A percentile compares a stretch with the other conserved stretches of the same genome.
Conservation (phyloP, 2,113 vertebrate genomes). For the Vireo altiloquus region DNA sequence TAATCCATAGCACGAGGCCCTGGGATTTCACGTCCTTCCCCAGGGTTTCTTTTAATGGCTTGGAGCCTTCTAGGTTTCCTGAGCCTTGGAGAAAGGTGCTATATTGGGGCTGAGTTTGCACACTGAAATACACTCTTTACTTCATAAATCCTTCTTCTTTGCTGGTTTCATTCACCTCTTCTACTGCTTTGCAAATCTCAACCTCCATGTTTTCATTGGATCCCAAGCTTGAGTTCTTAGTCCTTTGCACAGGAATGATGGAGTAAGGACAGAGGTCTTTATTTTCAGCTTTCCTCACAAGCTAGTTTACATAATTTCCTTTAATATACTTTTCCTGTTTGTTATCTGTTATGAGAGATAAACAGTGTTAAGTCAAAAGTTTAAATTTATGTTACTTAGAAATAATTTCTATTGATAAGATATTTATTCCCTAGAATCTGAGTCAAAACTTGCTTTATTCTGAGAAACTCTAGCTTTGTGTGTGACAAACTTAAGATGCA, state of each 20-base stretch:
- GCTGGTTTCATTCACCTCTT: background rate
- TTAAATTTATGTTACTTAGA: background rate
- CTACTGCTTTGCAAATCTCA: background rate
- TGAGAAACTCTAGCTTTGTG: background rate
- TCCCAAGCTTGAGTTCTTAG: background rate
- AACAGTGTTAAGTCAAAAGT: background rate
- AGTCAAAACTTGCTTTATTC: background rate
- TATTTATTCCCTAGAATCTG: background rate
- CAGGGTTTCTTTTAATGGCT: background rate
- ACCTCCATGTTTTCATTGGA: background rate
- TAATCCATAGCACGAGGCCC: background rate
- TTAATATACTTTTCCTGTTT: background rate
- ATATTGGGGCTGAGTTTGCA: background rate
- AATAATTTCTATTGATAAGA: accelerated
- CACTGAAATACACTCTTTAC: background rate
- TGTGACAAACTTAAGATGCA: background rate
- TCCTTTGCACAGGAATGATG: background rate
- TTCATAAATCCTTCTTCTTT: accelerated
- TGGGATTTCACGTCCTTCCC: background rate
- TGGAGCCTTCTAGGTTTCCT: background rate
- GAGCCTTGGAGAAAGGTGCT: background rate
- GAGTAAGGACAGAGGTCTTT: background rate
- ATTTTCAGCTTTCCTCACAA: background rate
- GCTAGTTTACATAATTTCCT: background rate
- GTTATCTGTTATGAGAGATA: background rate